Evolutionary conservation across 2,888 invertebrate genomes (phyloP).

Genomic region (Dysmachus trigonus): DNA sequence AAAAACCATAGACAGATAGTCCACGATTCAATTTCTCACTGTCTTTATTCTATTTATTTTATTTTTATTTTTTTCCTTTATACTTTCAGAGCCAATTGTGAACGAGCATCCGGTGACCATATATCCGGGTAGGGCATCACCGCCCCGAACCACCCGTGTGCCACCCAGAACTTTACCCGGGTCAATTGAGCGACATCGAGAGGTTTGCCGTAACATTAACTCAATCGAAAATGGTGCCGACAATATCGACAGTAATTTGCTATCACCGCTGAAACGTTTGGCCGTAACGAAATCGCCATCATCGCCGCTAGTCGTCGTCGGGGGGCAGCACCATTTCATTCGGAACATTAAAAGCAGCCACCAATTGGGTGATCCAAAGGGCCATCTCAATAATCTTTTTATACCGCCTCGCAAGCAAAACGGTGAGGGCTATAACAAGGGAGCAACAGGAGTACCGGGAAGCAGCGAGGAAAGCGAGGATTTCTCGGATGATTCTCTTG

Average conservation of each 20-base stretch:
- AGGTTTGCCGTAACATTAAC: constrained; percentile 72
- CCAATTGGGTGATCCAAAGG: constrained; percentile 56
- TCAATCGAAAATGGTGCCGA: background rate
- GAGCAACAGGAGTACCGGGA: background rate
- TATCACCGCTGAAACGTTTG: constrained; percentile 42
- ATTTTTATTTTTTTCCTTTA: constrained; percentile 15
- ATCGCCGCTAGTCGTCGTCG: constrained; percentile 63
- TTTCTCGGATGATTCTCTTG: constrained; percentile 81
- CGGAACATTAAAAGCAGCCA: constrained; percentile 65
- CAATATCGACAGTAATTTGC: constrained; percentile 7
- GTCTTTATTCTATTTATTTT: too few relatives aligned
- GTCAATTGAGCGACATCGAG: constrained; percentile 80
- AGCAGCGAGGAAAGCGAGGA: constrained; percentile 60
- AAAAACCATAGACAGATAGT: background rate
- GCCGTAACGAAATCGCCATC: constrained; percentile 57
- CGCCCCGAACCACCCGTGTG: constrained; percentile 66
- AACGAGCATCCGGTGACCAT: constrained; percentile 76
- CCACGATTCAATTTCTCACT: background rate
- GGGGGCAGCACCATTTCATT: constrained; percentile 59
- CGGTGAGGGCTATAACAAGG: constrained; percentile 37
- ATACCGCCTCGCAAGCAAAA: constrained; percentile 47
- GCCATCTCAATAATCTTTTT: constrained; percentile 48
- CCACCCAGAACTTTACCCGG: constrained; percentile 77
- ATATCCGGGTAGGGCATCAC: constrained; percentile 67
- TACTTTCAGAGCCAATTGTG: constrained; percentile 59